Base-by-base conservation (phyloP, 1,140 invertebrate genomes). In the Scaptomyza montana region DNA sequence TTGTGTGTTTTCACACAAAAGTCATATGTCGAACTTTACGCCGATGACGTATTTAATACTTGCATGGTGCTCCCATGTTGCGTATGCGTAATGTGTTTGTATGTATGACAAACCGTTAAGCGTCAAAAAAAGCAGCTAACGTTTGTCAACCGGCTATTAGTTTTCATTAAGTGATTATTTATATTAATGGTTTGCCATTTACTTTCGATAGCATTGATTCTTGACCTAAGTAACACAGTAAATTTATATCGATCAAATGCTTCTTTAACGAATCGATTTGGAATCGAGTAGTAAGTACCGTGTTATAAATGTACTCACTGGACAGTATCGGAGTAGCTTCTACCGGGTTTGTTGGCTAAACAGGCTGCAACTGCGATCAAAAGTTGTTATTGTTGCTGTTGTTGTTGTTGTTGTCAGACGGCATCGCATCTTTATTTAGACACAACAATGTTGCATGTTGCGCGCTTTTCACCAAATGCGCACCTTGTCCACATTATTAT, bases 381-480 rank as follows among this genome's bases (percentile, higher is more conserved):
- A 72, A 72, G 69, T 63, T 75, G 72, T 66, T 78, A 47, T 60
- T 78, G 66, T 75, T 76, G 64, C 6, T 69, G 80, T 61, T 72
- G 76, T 60, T 78, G 66, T 75, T 76, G 64, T 7, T 69, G 80
- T 64, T 69, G 76, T 68, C 73, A 59, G 77, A 74, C 78, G 50
- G 39, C 84, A 86, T 70, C 77, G 80, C 85, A 89, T 89, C 84
- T 89, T 89, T 89, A 89, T 89, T 89, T 89, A 89, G 84, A 73
- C 84, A 89, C 64, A 89, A 89, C 80, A 89, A 89, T 89, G 84
- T 89, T 84, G 84, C 84, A 89, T 89, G 84, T 77, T 87, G 82
- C 79, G 84, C 78, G 79, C 84, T 84, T 82, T 89, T 87, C 84
- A 89, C 84, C 84, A 87, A 87, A 89, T 89, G 84, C 80, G 80